Evolutionary conservation across 2,113 vertebrate species (phyloP), one percentile per base, ranked within the genome.

Genomic region (Theristicus caerulescens): DNA sequence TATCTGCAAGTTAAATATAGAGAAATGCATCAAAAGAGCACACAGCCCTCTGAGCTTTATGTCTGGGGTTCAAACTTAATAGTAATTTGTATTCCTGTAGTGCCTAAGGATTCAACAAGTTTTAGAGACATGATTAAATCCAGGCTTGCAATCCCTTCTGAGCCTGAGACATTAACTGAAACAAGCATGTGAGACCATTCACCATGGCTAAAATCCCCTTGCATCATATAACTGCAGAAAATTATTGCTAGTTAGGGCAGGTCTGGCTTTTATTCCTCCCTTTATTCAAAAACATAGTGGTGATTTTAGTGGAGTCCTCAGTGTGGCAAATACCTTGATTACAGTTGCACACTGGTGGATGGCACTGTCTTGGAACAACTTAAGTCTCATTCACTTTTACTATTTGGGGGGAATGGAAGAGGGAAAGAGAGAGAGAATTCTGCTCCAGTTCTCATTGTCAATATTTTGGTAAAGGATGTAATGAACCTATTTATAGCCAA

Each of bases 51-150:
- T 62, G 52, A 92, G 71, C 13, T 93, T 77, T 67, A 16, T 38
- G n/a, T 42, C 47, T 24, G 11, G 62, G 32, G 81, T 62, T 95
- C 78, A 89, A 89, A 91, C n/a, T 74, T 77, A 73, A 73, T 17
- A 77, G 64, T 26, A 52, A 88, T 96, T 94, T 93, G 24, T 65
- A 81, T 90, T 94, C 32, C 55, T 57, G 17, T 57, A 74, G 21
- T 20, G 64, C 27, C 47, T 86, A 59, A 93, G 51, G 59, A 82
- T 93, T 90, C 77, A 83, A 61, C 59, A 47, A 58, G 38, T 93
- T 96, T 94, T 90, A 88, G 82, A 88, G 82, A 81, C 47, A 59
- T 74, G 52, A 92, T 90, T 92, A 92, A 95, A 86, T 62, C 27
- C 67, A 92, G 51, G 13, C 57, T 95, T 92, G 24, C 47, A 94